phyloP scores from a whole-genome alignment of 2,113 vertebrate species.

The Chaetops frenatus region DNA sequence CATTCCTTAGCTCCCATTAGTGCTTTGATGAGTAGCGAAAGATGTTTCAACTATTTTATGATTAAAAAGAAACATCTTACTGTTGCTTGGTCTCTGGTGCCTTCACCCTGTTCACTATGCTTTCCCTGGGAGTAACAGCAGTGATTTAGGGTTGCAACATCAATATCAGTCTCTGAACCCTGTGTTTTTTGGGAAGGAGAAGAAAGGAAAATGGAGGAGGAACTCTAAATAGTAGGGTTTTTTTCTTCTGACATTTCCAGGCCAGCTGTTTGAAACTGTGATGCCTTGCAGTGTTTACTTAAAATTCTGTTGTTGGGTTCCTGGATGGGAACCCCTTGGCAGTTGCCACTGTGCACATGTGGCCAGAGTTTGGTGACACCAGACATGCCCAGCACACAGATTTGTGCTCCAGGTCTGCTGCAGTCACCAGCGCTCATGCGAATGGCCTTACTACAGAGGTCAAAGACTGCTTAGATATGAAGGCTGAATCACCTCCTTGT shows the following conservation, averaged over 20 bases:
- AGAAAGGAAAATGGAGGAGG: background rate
- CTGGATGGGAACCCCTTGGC: too few relatives aligned
- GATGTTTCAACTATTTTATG: background rate
- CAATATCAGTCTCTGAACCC: background rate
- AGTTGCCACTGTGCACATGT: background rate
- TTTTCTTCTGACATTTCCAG: background rate
- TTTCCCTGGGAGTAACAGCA: background rate
- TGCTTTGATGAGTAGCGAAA: background rate
- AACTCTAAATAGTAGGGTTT: background rate
- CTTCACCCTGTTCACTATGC: background rate
- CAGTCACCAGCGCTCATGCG: background rate
- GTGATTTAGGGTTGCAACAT: background rate
- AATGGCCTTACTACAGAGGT: slow-evolving; percentile 37
- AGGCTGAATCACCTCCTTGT: slow-evolving; percentile 41
- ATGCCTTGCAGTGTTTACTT: background rate
- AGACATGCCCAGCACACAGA: background rate
- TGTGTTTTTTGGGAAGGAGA: background rate
- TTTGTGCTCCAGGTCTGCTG: background rate
- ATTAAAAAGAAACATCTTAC: slow-evolving; percentile 13
- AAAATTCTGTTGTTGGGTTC: rapidly evolving
- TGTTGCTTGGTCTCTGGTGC: background rate
- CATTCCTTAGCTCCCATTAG: background rate
- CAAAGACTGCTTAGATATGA: slow-evolving; percentile 50
- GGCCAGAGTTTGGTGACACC: background rate
- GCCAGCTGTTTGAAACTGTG: background rate